Evolutionary conservation across 2,113 vertebrate genomes (phyloP).

Genomic region (Hiodon tergisus): DNA sequence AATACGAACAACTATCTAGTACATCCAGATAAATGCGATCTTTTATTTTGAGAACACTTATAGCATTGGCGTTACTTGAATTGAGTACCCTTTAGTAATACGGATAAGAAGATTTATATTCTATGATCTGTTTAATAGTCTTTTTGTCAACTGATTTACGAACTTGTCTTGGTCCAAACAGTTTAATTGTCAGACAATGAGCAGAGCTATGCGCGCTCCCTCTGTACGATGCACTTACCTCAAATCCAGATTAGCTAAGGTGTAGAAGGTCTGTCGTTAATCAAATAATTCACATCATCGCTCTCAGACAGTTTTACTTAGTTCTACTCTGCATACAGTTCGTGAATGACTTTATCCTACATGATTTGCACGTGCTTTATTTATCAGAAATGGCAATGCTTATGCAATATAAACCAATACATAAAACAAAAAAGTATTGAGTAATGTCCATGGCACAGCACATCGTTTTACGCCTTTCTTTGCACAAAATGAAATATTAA

Average conservation of each 20-base stretch:
- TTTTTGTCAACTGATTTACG: slow-evolving; percentile 34
- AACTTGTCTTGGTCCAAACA: slow-evolving; percentile 20
- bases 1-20: neutral
- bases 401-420: too few species aligned
- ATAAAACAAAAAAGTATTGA: too few species aligned
- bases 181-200: slow-evolving; percentile 35
- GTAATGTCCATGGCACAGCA: too few species aligned
- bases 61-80: neutral
- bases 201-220: slow-evolving; percentile 23
- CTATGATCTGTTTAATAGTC: slow-evolving; percentile 32
- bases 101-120: slow-evolving; percentile 29
- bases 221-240: slow-evolving; percentile 26
- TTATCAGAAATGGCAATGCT: too few species aligned
- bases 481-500: too few species aligned
- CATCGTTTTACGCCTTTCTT: too few species aligned
- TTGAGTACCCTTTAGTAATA: slow-evolving; percentile 23
- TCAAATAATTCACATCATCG: slow-evolving; percentile 25
- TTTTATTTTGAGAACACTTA: neutral
- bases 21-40: neutral
- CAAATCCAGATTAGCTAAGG: slow-evolving; percentile 32
- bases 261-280: slow-evolving; percentile 31
- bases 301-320: neutral
- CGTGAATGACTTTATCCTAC: too few species aligned
- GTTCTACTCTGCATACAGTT: too few species aligned
- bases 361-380: too few species aligned